A percentile compares a stretch with the other conserved stretches of the same genome.
phyloP scores from a whole-genome alignment of 1,140 invertebrate genomes.

The Mactra quadrangularis region DNA sequence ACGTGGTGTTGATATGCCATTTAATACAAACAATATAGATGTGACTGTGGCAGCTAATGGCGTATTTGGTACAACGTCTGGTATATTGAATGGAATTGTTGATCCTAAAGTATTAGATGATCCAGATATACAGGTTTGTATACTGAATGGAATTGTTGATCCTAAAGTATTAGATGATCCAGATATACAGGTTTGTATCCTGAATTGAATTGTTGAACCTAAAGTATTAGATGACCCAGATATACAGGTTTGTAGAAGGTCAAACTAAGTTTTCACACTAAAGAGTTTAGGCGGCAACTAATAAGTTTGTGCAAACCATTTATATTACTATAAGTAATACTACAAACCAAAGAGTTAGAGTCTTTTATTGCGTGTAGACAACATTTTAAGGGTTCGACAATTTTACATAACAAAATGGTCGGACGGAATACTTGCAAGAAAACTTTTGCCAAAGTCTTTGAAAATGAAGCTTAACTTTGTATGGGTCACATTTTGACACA shows the following conservation, averaged over 20 bases:
- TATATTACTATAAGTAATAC: no score
- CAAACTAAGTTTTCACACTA: no score
- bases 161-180: constrained; percentile 68
- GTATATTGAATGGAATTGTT: constrained; percentile 70
- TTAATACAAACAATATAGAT: constrained; percentile 80
- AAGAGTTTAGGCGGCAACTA: no score
- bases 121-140: constrained; percentile 67
- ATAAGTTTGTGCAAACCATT: no score
- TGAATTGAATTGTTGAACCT: constrained; percentile 68
- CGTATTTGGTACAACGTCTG: constrained; percentile 76
- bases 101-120: constrained; percentile 68
- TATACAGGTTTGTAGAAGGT: constrained; percentile 69
- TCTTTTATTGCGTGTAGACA: no score
- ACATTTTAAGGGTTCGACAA: no score
- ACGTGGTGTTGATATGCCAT: constrained; percentile 76
- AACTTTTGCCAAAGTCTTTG: no score
- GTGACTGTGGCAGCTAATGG: constrained; percentile 78
- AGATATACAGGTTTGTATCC: constrained; percentile 68
- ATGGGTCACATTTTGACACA: no score
- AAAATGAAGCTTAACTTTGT: no score
- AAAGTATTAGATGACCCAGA: constrained; percentile 69
- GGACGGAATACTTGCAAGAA: no score
- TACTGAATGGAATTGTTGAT: constrained; percentile 68
- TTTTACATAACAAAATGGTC: no score
- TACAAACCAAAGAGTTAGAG: no score